Evolutionary conservation across 2,888 invertebrate genomes (phyloP).

Genomic region (Calliopum simillimum): DNA sequence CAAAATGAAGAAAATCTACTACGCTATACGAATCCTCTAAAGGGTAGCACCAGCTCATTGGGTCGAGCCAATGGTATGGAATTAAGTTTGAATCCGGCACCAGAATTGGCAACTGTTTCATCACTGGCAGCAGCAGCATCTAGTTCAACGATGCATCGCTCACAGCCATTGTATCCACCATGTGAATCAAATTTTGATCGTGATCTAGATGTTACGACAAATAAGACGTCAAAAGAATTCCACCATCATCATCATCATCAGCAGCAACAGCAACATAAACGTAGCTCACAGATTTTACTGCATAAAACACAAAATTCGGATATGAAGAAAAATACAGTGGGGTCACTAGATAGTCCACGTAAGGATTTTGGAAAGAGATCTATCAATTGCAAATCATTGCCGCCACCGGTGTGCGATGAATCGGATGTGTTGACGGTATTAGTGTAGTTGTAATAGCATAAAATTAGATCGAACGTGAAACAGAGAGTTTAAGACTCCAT

Average conservation of each 20-base stretch:
- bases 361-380: constrained; percentile 84
- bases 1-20: constrained; percentile 92
- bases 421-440: constrained; percentile 71
- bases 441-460: constrained; percentile 64
- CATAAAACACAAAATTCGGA: constrained; percentile 89
- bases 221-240: constrained; percentile 51
- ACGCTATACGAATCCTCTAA: constrained; percentile 83
- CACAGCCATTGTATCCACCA: constrained; percentile 65
- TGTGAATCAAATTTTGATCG: constrained; percentile 64
- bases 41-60: constrained; percentile 71
- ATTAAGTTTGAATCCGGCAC: constrained; percentile 64
- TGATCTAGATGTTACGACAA: constrained; percentile 62
- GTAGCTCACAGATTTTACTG: constrained; percentile 75
- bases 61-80: constrained; percentile 71
- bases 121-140: constrained; percentile 68
- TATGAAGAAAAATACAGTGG: constrained; percentile 85
- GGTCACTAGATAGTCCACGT: constrained; percentile 69
- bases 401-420: constrained; percentile 57
- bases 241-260: constrained; percentile 53
- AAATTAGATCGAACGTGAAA: too few relatives aligned
- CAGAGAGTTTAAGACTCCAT: too few relatives aligned
- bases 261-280: constrained; percentile 64
- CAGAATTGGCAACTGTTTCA: constrained; percentile 59
- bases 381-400: constrained; percentile 70
- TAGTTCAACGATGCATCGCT: constrained; percentile 62